Base-by-base conservation (phyloP, 2,113 vertebrate species). In the Abramis brama region DNA sequence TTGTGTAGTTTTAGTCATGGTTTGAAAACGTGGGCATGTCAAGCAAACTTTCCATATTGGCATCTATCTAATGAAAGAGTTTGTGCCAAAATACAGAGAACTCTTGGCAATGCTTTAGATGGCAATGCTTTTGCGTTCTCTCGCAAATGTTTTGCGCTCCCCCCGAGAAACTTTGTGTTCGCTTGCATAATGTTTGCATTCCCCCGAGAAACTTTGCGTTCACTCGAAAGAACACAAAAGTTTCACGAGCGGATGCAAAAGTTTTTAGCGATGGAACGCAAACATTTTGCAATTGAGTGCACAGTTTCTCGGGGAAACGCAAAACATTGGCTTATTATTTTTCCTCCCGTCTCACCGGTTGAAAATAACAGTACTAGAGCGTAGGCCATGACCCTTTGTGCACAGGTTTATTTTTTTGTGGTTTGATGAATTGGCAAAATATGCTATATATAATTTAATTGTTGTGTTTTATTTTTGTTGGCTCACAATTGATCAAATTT, bases 401-500 rank as follows among this genome's bases (percentile, higher is more conserved):
- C 25, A 3, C 25, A 23, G 19, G n/a, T 75, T 75, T 50, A 50
- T 27, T 47, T 66, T 52, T 68, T 52, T 13, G 8, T 30, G 39
- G 62, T 68, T 68, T 82, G 62, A 47, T 21, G 19, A 82, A 68
- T 68, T 68, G 45, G 43, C 43, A 50, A 81, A 59, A 50, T 50
- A 19, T 33, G 45, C 25, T 47, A 80, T 43, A 80, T 47, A 80
- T 36, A 59, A 57, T 80, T 17, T 45, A 8, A 64, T 64, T 19
- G 36, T 33, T 81, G 4, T 82, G 60, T 68, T 68, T 47, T 82
- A 33, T 50, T 82, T 82, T 82, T 23, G 19, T 50, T 52, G 62
- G 62, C 62, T 82, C 19, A 82, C 17, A 50, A 68, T 45, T 30
- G 23, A 50, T 82, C 62, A 27, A 64, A 64, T 64, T 45, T 47